Percentiles rank a stretch among this genome's conserved stretches.
Conservation (phyloP, 1,140 invertebrate species). For the Diorhabda elongata region DNA sequence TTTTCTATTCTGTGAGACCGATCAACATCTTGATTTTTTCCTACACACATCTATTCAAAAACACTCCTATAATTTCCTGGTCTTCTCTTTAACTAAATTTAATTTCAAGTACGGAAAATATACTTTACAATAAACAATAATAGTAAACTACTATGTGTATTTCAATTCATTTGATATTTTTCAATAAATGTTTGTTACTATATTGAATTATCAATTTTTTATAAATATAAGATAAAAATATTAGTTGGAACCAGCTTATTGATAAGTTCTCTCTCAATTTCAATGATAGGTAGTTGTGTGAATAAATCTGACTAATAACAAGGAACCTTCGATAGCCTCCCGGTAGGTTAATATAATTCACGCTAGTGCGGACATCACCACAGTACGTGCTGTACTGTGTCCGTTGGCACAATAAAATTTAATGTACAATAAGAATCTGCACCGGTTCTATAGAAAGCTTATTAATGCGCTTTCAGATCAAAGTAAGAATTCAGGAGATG, state of each 20-base stretch:
- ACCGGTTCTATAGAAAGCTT: slow-evolving; percentile 18
- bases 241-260: background rate
- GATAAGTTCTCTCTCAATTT: background rate
- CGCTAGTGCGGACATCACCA: slow-evolving; percentile 3
- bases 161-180: background rate
- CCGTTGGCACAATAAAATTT: slow-evolving; percentile 18
- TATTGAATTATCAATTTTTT: background rate
- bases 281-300: too few species aligned
- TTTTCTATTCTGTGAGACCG: too few species aligned
- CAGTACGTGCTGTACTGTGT: slow-evolving; percentile 17
- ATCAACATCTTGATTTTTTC: too few species aligned
- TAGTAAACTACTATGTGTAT: too few species aligned
- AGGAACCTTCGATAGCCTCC: background rate
- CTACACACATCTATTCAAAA: too few species aligned
- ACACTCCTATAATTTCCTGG: too few species aligned
- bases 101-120: too few species aligned
- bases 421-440: slow-evolving; percentile 19
- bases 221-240: background rate
- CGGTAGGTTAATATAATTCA: slow-evolving; percentile 3
- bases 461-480: slow-evolving; percentile 20
- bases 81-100: too few species aligned
- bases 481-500: slow-evolving; percentile 21
- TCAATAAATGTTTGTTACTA: background rate
- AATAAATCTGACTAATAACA: too few species aligned
- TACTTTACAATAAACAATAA: too few species aligned